Evolutionary conservation across 64 coral and sea anemone species (phyloP).

Genomic region (Montipora efflorescens): DNA sequence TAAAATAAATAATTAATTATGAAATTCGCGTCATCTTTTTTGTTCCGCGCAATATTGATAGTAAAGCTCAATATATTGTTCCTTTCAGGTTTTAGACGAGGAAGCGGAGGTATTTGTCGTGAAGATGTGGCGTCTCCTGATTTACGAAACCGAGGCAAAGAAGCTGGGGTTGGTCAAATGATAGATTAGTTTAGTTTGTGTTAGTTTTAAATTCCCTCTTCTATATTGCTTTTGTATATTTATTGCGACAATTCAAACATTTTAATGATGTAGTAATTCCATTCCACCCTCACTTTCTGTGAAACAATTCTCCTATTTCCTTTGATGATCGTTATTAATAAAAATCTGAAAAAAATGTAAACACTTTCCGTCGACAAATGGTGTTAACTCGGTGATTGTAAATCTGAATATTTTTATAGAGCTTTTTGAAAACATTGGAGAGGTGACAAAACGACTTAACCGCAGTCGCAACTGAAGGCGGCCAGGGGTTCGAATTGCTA

Average conservation of each 20-base stretch:
- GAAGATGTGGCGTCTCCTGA: constrained; percentile 99
- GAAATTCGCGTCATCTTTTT: too few species aligned
- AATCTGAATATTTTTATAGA: background rate
- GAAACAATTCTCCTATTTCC: background rate
- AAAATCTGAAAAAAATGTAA: background rate
- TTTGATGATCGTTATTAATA: background rate
- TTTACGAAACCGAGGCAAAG: constrained; percentile 99
- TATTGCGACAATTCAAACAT: background rate
- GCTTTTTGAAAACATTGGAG: too few species aligned
- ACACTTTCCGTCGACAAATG: background rate
- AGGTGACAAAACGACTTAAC: too few species aligned
- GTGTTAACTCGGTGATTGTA: background rate
- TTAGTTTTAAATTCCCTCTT: background rate
- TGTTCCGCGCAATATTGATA: too few species aligned
- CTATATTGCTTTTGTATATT: background rate
- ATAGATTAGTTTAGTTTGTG: background rate
- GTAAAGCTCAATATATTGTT: background rate
- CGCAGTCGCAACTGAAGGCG: too few species aligned
- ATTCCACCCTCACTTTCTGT: background rate
- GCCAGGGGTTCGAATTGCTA: too few species aligned
- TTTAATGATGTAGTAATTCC: background rate
- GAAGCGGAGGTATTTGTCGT: constrained; percentile 99
- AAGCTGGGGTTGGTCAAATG: constrained; percentile 99
- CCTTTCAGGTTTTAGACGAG: constrained; percentile 90
- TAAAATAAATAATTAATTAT: too few species aligned